Conservation (phyloP, 2,797 vertebrate species). For the Bufotes viridis region DNA sequence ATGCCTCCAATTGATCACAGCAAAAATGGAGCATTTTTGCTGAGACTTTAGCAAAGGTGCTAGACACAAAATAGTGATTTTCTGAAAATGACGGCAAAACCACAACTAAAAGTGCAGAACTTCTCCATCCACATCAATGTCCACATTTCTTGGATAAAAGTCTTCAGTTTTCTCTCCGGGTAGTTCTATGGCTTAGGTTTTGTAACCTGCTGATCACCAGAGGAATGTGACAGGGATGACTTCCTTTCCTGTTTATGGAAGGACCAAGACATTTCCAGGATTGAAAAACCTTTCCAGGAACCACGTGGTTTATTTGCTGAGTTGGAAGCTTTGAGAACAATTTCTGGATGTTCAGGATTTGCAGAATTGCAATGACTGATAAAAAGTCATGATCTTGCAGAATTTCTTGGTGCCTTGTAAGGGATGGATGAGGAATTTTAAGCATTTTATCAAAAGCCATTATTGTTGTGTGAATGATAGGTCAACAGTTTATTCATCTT, state of each 20-base stretch:
- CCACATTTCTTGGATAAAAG: neutral
- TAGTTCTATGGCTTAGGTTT: neutral
- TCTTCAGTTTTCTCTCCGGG: neutral
- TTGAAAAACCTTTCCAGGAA: constrained; percentile 36
- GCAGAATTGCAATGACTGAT: constrained; percentile 38
- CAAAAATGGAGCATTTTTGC: too few relatives aligned
- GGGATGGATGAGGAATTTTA: neutral
- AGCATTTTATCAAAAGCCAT: neutral
- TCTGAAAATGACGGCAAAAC: too few relatives aligned
- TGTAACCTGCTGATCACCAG: neutral
- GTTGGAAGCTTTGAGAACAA: constrained; percentile 53
- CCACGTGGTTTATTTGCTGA: constrained; percentile 51
- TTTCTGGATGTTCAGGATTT: constrained; percentile 52
- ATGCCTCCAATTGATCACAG: too few relatives aligned
- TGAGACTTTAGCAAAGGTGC: too few relatives aligned
- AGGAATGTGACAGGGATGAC: constrained; percentile 33
- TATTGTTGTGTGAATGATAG: neutral
- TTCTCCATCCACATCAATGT: neutral
- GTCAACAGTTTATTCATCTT: neutral
- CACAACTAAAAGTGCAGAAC: too few relatives aligned
- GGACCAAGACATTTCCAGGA: constrained; percentile 44
- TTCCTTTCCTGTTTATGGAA: constrained; percentile 57
- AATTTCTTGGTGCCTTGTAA: neutral
- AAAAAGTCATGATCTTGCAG: constrained; percentile 10
- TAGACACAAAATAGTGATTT: too few relatives aligned